phyloP scores from a whole-genome alignment of 2,113 vertebrate species.

The Takifugu bimaculatus region DNA sequence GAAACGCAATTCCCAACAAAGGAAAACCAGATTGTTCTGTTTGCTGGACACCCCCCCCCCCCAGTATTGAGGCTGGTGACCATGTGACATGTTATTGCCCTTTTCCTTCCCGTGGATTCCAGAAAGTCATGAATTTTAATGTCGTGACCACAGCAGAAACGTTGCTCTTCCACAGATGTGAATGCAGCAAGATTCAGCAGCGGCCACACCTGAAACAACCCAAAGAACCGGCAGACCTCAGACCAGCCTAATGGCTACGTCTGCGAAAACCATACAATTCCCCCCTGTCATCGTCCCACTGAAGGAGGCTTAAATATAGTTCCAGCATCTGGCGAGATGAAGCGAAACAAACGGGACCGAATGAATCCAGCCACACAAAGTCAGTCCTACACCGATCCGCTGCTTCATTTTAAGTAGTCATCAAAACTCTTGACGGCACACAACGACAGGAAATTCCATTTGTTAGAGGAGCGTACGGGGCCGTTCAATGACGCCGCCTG shows the following conservation, averaged over 20 bases:
- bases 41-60: conserved; percentile 18
- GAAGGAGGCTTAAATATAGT: conserved; percentile 18
- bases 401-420: too few species aligned
- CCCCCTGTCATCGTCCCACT: conserved; percentile 35
- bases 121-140: conserved; percentile 24
- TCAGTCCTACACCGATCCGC: too few species aligned
- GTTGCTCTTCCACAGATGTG: conserved; percentile 41
- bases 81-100: conserved; percentile 23
- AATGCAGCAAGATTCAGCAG: conserved; percentile 41
- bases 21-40: conserved; percentile 18
- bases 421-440: too few species aligned
- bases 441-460: not conserved
- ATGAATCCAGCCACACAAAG: not conserved
- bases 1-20: conserved; percentile 13
- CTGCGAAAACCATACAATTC: conserved; percentile 43
- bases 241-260: conserved; percentile 50
- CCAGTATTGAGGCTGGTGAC: not conserved
- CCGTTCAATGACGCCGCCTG: conserved; percentile 17
- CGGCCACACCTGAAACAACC: conserved; percentile 74
- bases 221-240: conserved; percentile 33
- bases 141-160: conserved; percentile 42
- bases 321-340: conserved; percentile 14
- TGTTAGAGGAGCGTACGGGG: not conserved
- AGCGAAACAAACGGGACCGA: conserved; percentile 13
- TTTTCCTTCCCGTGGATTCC: conserved; percentile 42